Percentiles rank a stretch among this genome's conserved stretches.
These are phyloP conservation scores for Drosophila stalkeri DNA, from an alignment of 2,888 invertebrate species.

Conservation along the genomic window DNA sequence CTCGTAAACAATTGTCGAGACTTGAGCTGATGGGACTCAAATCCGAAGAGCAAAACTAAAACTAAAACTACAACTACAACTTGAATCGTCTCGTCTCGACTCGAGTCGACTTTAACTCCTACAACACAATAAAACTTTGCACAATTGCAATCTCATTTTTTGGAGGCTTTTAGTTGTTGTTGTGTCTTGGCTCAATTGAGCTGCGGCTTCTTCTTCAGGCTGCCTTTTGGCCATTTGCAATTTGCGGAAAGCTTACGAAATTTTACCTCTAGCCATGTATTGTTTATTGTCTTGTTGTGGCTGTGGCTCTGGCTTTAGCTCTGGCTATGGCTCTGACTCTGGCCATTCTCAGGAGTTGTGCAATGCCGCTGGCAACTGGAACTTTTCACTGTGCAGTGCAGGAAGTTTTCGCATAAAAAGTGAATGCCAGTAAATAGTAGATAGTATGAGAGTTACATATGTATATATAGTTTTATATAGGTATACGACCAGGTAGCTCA, in stretches of 20 bases:
- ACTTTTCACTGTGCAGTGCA: constrained; percentile 24
- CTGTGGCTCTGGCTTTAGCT: neutral
- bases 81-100: neutral
- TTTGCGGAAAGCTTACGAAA: constrained; percentile 63
- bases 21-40: constrained; percentile 18
- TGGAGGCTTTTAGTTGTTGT: constrained; percentile 7
- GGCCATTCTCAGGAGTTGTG: constrained; percentile 65
- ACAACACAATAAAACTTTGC: constrained; percentile 51
- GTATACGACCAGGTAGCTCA: constrained; percentile 12
- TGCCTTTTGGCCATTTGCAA: constrained; percentile 53
- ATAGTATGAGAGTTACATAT: neutral
- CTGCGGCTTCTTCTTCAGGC: constrained; percentile 60
- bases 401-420: constrained; percentile 57
- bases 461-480: neutral
- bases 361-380: constrained; percentile 29
- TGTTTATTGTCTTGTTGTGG: constrained; percentile 47
- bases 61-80: constrained; percentile 1
- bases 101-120: constrained; percentile 34
- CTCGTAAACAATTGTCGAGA: constrained; percentile 45
- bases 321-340: neutral
- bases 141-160: constrained; percentile 55
- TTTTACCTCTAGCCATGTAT: constrained; percentile 32
- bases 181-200: constrained; percentile 28
- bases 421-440: constrained; percentile 41
- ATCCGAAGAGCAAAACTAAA: constrained; percentile 7